Base-by-base conservation (phyloP, 2,888 invertebrate genomes). In the Papilio protenor region DNA sequence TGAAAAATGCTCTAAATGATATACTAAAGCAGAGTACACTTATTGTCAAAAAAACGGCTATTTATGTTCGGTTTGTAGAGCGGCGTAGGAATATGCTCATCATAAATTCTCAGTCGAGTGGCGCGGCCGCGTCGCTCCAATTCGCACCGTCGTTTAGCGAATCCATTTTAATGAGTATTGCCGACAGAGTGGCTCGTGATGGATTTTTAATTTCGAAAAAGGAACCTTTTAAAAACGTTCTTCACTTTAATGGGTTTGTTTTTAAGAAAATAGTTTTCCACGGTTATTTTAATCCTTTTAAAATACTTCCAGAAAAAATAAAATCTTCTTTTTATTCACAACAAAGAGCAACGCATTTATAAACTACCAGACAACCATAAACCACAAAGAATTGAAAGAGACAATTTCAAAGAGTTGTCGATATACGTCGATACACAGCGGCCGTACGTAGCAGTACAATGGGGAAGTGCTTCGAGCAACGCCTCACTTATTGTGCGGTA, bases 21-120 rank as follows among this genome's bases (percentile, higher is more conserved):
- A 64, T 40, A 18, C n/a, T 66, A 1, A 66, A 66, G 40, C 18
- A 6, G 40, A 40, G 3, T 33, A 33, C 64, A 14, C 18, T 64
- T 40, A 40, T 66, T 66, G 40, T 66, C 66, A 66, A 66, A 66
- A 64, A 40, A 66, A 66, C 11, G 11, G 11, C 33, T 57, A 75
- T 27, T 40, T 45, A 45, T 45, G 55, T 18, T 45, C 23, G 18
- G 69, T 55, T 75, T 47, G 55, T 75, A 75, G 75, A 45, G 45
- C 66, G 40, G 40, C 18, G 66, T 74, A 61, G 55, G 69, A 27
- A 40, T 57, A 55, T 57, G 69, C 57, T 75, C 69, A 70, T 75
- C 40, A 75, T 75, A 75, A 75, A 69, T 75, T 75, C 69, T 23
- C 69, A 75, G 16, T 45, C 64, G 64, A 69, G 55, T 45, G 75